These are phyloP conservation scores for Protobothrops flavoviridis DNA, from an alignment of 2,113 vertebrate genomes.

Conservation along the genomic window DNA sequence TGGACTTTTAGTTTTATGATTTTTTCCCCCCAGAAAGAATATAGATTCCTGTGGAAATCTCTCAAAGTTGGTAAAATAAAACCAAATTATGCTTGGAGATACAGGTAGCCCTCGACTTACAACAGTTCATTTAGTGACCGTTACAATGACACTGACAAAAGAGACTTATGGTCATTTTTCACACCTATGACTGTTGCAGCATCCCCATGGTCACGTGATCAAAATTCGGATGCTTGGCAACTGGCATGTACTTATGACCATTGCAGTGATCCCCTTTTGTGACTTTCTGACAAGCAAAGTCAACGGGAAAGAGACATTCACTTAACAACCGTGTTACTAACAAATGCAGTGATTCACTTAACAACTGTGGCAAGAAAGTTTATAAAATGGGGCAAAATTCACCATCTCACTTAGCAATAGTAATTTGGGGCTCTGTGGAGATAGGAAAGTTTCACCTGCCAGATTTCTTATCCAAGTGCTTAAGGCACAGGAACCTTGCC, in stretches of 20 bases:
- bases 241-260: not conserved
- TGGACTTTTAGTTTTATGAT: not conserved
- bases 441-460: conserved; percentile 1
- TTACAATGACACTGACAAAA: not conserved
- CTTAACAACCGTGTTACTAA: not conserved
- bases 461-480: conserved; percentile 9
- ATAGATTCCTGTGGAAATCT: not conserved
- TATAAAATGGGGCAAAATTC: not conserved
- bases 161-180: not conserved
- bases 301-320: not conserved
- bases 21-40: not conserved
- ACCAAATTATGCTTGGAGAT: not conserved
- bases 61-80: not conserved
- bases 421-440: not conserved
- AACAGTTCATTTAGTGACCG: not conserved
- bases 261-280: not conserved
- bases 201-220: not conserved
- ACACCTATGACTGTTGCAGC: not conserved
- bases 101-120: not conserved
- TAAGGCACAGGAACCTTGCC: not conserved
- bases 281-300: not conserved
- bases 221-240: not conserved
- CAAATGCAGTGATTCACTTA: not conserved
- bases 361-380: not conserved
- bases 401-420: not conserved